Conservation (phyloP, 2,888 invertebrate species). For the Graphium colonna region DNA sequence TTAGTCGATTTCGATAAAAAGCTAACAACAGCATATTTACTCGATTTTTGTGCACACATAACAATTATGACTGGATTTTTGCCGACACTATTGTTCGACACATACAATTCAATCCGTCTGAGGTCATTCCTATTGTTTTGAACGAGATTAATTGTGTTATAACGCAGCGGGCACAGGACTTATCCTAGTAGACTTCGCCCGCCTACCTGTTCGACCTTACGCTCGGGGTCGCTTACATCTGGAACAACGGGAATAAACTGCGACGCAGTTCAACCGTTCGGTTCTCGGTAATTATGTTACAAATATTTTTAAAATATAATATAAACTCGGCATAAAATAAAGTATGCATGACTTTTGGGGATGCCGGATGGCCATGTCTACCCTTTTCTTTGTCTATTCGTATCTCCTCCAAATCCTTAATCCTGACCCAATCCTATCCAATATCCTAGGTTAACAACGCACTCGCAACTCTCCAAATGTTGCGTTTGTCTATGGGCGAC, state of each 20-base stretch:
- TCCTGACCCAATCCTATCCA: no score
- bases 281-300: neutral
- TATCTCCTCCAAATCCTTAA: no score
- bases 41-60: neutral
- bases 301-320: neutral
- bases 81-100: neutral
- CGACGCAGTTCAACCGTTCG: slow-evolving; percentile 30
- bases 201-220: slow-evolving; percentile 51
- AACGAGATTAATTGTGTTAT: slow-evolving; percentile 14
- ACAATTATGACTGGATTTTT: neutral
- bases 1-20: no score
- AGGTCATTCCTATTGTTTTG: slow-evolving; percentile 18
- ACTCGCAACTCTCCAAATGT: no score
- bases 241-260: slow-evolving; percentile 49
- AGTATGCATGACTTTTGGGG: no score
- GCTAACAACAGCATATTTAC: neutral
- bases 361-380: no score
- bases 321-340: no score
- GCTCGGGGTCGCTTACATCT: slow-evolving; percentile 47
- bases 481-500: no score
- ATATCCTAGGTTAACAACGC: no score
- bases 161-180: slow-evolving; percentile 25
- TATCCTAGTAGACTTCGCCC: slow-evolving; percentile 17
- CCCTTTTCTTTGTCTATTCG: no score
- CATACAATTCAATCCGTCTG: slow-evolving; percentile 4